A percentile compares a stretch with the other conserved stretches of the same genome.
These are phyloP conservation scores for Ciona savignyi DNA, from an alignment of 23 tunicate species.

Conservation along the genomic window DNA sequence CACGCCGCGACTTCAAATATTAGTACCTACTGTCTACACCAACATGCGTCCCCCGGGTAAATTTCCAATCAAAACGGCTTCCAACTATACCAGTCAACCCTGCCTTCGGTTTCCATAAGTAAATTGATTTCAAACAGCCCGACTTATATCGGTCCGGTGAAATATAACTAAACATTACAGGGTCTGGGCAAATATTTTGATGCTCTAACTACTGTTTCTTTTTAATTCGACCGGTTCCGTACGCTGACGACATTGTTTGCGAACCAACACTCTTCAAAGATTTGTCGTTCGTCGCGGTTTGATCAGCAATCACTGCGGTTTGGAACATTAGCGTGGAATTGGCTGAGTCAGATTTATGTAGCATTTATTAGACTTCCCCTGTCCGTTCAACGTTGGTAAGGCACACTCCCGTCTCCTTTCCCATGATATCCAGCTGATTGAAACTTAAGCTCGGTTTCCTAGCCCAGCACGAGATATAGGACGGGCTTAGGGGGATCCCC, in stretches of 20 bases:
- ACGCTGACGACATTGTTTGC: slow-evolving; percentile 1
- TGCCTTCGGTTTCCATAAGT: too few species aligned
- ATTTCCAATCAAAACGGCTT: too few species aligned
- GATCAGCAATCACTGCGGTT: neutral
- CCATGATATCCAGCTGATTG: neutral
- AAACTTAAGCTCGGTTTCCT: neutral
- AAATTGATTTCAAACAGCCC: neutral
- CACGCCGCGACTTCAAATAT: neutral
- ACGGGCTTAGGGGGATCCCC: neutral
- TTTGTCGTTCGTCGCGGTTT: too few species aligned
- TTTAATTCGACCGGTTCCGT: neutral
- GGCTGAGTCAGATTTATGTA: neutral
- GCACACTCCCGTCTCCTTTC: neutral
- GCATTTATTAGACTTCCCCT: neutral
- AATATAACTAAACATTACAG: neutral
- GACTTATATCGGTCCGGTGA: neutral
- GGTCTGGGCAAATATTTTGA: neutral
- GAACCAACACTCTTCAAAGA: neutral
- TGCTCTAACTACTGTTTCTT: neutral
- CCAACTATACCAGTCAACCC: too few species aligned
- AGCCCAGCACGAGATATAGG: neutral
- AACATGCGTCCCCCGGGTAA: too few species aligned
- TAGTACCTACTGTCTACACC: neutral
- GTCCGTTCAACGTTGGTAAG: neutral
- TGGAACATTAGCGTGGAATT: neutral